Evolutionary conservation across 2,797 vertebrate species (phyloP), one percentile per base, ranked within the genome.

Genomic region (Pempheris klunzingeri): DNA sequence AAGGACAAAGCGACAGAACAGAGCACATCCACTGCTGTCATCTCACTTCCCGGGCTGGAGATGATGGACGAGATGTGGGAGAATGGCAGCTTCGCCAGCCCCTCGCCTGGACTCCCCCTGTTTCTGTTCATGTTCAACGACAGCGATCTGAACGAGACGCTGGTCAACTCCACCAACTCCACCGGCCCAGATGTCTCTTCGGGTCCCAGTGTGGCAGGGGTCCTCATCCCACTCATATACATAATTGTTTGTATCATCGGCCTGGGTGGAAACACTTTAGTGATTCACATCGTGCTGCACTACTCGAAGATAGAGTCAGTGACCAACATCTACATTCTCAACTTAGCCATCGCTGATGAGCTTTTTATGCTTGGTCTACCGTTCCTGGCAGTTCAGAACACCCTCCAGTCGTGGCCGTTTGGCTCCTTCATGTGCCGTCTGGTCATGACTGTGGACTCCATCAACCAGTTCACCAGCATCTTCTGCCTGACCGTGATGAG

Each of bases 301-400:
- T 97, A 98, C 10, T 97, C 97, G 58, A 99, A 98, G 93, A 98
- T 96, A 55, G 97, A 98, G 82, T 99, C 98, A 0, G 98, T 98
- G 68, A 99, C 98, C 85, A 99, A 99, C 88, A 99, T 99, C 82
- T 99, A 99, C 92, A 99, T 99, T 91, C 94, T 99, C 18, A 99
- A 99, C 84, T 83, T 99, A 18, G 98, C 98, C 0, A 95, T 99
- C 7, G 98, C 98, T 0, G 98, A 99, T 0, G 97, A 99, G 20
- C 96, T 99, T 7, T 97, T 98, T 85, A 98, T 99, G 98, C 85
- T 99, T 5, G 96, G 98, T 1, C 91, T 99, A 85, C 98, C 98
- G 0, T 99, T 99, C 92, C 90, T 98, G 82, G 98, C 98, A 0
- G 97, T 97, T 0, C 98, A 99, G 83, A 98, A 98, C 0, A 96